Base-by-base conservation (phyloP, 2,113 vertebrate species). In the Erinaceus europaeus region DNA sequence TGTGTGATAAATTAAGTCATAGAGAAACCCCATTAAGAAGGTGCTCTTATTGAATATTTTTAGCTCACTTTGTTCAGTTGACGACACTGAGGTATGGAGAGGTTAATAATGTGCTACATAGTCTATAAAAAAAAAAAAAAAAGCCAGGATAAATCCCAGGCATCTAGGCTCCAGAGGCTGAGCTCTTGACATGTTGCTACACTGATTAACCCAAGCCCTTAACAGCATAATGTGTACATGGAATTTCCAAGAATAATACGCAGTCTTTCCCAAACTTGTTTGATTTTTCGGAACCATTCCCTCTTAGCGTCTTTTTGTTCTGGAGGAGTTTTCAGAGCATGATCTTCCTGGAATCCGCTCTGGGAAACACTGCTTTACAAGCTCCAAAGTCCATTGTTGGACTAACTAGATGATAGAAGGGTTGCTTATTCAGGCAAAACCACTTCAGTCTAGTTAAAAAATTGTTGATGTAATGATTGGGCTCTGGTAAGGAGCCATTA, bases 1-100 rank as follows among this genome's bases (percentile, higher is more conserved):
- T 10, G 6, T 3, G 18, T 15, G 12, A 25, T 18, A 27, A 62
- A 73, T 9, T 29, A 38, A 61, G 2, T 17, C 11, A 32, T 52
- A 67, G 0, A 21, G 23, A 34, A 74, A 23, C 1, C 3, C 6
- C 10, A 21, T 5, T 42, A 64, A 67, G 38, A 59, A 59, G 36
- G 20, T 20, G 15, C 0, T n/a, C n/a, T n/a, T n/a, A n/a, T n/a
- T n/a, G n/a, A n/a, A 5, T 68, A 4, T 9, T 69, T 42, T 69
- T 48, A 15, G 80, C 69, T 38, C 40, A 29, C n/a, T 91, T 89
- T n/a, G n/a, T 88, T 15, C 25, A 75, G 36, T 44, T 62, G 34
- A 73, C 23, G 59, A 78, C 34, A 46, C 11, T 23, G 23, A 61
- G 29, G 23, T 46, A 13, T 53, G 18, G 11, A 65, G 11, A 77